Percentiles rank a stretch among this genome's conserved stretches.
These are phyloP conservation scores for Malurus melanocephalus DNA, from an alignment of 2,113 vertebrate genomes.

Conservation along the genomic window DNA sequence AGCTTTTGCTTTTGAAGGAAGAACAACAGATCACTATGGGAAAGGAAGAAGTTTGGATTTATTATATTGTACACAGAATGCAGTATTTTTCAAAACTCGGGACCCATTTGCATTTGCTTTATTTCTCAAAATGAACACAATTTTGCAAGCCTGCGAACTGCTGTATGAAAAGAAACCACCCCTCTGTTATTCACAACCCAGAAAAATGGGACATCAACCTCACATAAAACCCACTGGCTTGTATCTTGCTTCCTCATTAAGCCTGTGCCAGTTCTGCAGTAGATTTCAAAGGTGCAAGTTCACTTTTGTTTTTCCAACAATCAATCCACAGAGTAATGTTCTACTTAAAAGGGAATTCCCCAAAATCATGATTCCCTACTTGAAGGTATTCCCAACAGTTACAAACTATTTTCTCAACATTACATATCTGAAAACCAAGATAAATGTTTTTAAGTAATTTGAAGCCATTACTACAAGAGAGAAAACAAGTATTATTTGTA, in stretches of 20 bases:
- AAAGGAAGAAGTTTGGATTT: not conserved
- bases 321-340: not conserved
- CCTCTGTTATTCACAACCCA: not conserved
- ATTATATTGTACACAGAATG: not conserved
- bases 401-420: not conserved
- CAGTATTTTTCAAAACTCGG: not conserved
- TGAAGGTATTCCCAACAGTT: not conserved
- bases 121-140: not conserved
- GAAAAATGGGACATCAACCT: slow-evolving; percentile 47
- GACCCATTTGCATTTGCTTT: slow-evolving; percentile 9
- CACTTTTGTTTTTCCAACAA: not conserved
- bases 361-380: not conserved
- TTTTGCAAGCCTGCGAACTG: not conserved
- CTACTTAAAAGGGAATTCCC: not conserved
- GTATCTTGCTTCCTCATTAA: slow-evolving; percentile 22
- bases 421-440: not conserved
- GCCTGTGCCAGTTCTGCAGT: not conserved
- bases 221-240: slow-evolving; percentile 34
- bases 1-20: not conserved
- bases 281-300: slow-evolving; percentile 16
- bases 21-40: not conserved
- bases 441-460: not conserved
- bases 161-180: not conserved
- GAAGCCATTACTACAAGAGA: not conserved
- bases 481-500: not conserved